These are phyloP conservation scores for Merluccius polli DNA, from an alignment of 2,797 vertebrate species.

Conservation along the genomic window DNA sequence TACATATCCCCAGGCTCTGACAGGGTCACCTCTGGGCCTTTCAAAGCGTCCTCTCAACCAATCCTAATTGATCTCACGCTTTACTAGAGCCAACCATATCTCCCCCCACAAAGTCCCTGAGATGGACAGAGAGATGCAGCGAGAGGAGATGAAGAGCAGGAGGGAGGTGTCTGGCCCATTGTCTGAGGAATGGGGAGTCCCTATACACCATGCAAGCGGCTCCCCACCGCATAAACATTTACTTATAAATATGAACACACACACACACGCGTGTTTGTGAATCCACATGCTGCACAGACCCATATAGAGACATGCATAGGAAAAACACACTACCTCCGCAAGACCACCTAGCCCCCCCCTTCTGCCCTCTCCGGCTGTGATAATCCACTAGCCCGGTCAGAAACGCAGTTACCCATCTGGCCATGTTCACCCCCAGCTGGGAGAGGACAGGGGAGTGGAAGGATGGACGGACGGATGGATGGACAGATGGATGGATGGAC, in stretches of 20 bases:
- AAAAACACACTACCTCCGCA: slow-evolving; percentile 50
- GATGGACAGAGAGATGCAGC: slow-evolving; percentile 9
- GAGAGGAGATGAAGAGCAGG: slow-evolving; percentile 52
- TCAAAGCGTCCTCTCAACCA: slow-evolving; percentile 84
- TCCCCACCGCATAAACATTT: slow-evolving; percentile 39
- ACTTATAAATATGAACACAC: slow-evolving; percentile 14
- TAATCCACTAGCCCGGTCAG: slow-evolving; percentile 67
- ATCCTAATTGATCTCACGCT: slow-evolving; percentile 85
- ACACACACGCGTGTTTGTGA: neutral
- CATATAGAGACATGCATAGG: slow-evolving; percentile 14
- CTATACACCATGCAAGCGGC: slow-evolving; percentile 42
- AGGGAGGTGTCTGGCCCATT: slow-evolving; percentile 64
- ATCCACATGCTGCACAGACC: slow-evolving; percentile 7
- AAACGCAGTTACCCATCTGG: slow-evolving; percentile 73
- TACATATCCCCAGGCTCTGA: slow-evolving; percentile 64
- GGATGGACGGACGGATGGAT: slow-evolving; percentile 26
- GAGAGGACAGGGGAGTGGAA: slow-evolving; percentile 43
- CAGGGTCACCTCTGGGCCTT: slow-evolving; percentile 81
- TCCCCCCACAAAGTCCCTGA: slow-evolving; percentile 40
- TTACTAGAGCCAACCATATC: slow-evolving; percentile 84
- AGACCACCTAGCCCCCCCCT: slow-evolving; percentile 58
- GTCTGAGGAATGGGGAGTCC: slow-evolving; percentile 56
- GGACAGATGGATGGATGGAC: slow-evolving; percentile 27
- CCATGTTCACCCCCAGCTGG: slow-evolving; percentile 64
- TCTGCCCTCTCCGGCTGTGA: slow-evolving; percentile 60